phyloP scores from a whole-genome alignment of 2,113 vertebrate genomes.

The Phodopus roborovskii region DNA sequence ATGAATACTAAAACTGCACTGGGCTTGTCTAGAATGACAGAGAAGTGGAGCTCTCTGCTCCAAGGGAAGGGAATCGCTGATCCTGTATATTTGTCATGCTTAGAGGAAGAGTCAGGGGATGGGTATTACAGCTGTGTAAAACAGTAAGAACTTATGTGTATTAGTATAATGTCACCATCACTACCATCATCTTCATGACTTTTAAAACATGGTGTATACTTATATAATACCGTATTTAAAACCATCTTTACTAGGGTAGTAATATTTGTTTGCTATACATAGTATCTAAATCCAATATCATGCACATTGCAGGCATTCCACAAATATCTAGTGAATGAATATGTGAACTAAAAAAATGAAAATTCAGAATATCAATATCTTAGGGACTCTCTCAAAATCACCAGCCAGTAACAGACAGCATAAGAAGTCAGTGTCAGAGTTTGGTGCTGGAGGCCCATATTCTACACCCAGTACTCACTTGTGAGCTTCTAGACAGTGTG shows the following conservation, averaged over 20 bases:
- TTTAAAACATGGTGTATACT: neutral
- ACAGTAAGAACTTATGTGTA: neutral
- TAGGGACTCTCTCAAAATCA: neutral
- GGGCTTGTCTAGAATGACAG: slow-evolving; percentile 41
- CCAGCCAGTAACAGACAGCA: neutral
- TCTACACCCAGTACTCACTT: neutral
- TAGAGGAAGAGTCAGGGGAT: rapidly evolving
- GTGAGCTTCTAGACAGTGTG: neutral
- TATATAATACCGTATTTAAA: slow-evolving; percentile 19
- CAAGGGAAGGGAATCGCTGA: slow-evolving; percentile 50
- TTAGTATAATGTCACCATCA: neutral
- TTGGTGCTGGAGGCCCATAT: neutral
- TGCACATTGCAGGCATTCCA: neutral
- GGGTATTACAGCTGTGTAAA: neutral
- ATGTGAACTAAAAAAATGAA: slow-evolving; percentile 38
- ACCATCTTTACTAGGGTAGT: neutral
- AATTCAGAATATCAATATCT: neutral
- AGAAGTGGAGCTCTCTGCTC: slow-evolving; percentile 45
- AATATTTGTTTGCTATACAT: neutral
- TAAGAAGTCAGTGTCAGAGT: neutral
- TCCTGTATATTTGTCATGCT: neutral
- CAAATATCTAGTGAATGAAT: neutral
- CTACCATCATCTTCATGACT: neutral
- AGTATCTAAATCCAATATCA: neutral
- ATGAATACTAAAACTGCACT: slow-evolving; percentile 48